Percentiles rank a stretch among this genome's conserved stretches.
These are phyloP conservation scores for Pandemis cinnamomeana DNA, from an alignment of 2,888 invertebrate species.

Conservation along the genomic window DNA sequence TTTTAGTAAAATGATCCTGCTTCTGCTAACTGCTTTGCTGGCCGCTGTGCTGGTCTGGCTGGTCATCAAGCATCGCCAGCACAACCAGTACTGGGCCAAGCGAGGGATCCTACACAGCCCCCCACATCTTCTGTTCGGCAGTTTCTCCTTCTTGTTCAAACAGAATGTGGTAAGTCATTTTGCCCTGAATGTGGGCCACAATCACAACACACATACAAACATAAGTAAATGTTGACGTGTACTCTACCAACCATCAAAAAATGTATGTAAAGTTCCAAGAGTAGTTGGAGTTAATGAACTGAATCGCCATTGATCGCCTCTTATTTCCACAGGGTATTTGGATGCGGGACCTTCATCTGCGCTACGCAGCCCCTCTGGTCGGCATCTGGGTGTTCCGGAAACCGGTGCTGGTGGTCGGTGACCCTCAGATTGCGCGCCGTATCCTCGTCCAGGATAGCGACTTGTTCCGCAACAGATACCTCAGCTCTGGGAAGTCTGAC, in stretches of 20 bases:
- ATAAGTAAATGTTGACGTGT: neutral
- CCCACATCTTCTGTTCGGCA: constrained; percentile 47
- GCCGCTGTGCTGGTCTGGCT: neutral
- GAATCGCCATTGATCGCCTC: too few species aligned
- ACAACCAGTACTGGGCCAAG: constrained; percentile 45
- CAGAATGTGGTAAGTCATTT: constrained; percentile 44
- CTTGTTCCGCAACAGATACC: constrained; percentile 60
- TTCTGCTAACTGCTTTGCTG: neutral
- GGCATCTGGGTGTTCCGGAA: constrained; percentile 71
- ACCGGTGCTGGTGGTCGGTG: constrained; percentile 64
- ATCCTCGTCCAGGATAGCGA: constrained; percentile 65
- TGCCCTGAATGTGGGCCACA: too few species aligned
- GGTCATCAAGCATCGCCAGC: neutral
- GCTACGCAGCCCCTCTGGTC: constrained; percentile 57
- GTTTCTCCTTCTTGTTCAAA: constrained; percentile 44
- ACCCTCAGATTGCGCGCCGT: constrained; percentile 59
- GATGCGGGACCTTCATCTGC: constrained; percentile 57
- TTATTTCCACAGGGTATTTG: constrained; percentile 56
- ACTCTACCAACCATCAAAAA: too few species aligned
- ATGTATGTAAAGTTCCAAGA: too few species aligned
- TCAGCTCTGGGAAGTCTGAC: constrained; percentile 60
- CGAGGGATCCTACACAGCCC: constrained; percentile 45
- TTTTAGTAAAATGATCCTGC: neutral
- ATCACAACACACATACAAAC: neutral
- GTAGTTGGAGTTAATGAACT: too few species aligned